Conservation (phyloP, 2,113 vertebrate species). For the Brachypteracias leptosomus region DNA sequence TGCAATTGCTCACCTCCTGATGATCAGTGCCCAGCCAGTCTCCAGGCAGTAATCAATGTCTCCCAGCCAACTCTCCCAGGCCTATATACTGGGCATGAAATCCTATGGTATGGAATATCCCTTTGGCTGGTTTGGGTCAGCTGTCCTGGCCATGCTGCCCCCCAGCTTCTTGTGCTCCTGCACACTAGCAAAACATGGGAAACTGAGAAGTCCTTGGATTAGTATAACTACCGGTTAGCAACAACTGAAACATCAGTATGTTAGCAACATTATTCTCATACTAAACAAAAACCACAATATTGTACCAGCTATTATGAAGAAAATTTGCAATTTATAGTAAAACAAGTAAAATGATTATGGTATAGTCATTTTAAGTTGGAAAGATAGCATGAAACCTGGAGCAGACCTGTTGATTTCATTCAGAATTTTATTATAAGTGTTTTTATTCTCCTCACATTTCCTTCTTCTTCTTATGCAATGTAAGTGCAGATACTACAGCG, state of each 20-base stretch:
- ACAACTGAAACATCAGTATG: background rate
- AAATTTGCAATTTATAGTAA: background rate
- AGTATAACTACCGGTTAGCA: background rate
- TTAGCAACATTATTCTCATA: background rate
- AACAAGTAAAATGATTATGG: background rate
- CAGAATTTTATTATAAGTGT: background rate
- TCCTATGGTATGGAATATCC: background rate
- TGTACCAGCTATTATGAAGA: background rate
- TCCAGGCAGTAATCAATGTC: too few relatives aligned
- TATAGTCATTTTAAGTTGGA: background rate
- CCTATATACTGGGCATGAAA: background rate
- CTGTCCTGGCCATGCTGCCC: background rate
- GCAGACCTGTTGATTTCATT: background rate
- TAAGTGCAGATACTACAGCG: background rate
- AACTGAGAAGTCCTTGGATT: background rate
- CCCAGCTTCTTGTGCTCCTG: background rate
- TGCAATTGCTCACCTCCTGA: background rate
- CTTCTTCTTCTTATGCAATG: background rate
- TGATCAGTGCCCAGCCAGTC: background rate
- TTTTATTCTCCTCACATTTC: background rate
- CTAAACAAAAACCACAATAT: background rate
- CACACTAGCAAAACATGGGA: background rate
- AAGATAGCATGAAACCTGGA: background rate
- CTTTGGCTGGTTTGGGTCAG: background rate
- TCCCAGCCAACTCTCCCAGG: background rate